Base-by-base conservation (phyloP, 2,797 vertebrate genomes). In the Microchirus variegatus region DNA sequence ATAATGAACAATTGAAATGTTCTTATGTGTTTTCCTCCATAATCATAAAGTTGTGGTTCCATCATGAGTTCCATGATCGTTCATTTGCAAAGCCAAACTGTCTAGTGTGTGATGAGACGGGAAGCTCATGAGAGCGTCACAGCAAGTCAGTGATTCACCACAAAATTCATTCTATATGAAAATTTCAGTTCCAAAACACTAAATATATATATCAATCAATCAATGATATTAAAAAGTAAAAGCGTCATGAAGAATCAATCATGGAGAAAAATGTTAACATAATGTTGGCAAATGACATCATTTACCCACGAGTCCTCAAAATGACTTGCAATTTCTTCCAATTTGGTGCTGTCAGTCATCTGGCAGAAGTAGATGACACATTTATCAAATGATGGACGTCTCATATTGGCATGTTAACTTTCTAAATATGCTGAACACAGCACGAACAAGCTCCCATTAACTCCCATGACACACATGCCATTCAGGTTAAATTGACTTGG, bases 271-370 rank as follows among this genome's bases (percentile, higher is more conserved):
- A 48, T 31, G 41, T 45, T 10, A 18, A 47, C 41, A 59, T 54
- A 54, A 36, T 43, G 37, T 58, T 36, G 44, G 56, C 66, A 63
- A 74, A 70, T 38, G 53, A 67, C 56, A 11, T 76, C 14, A 85
- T 81, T 84, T 69, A 61, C 38, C 59, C 43, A 67, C 83, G 59
- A 77, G 80, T 87, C 75, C 70, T 88, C 86, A 82, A 66, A 75
- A 51, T 67, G 50, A 71, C 67, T 73, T 18, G 14, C 59, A 57
- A 74, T 86, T 78, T 83, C 56, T 60, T 67, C 63, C 74, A 80
- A 83, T 87, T 81, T 77, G 40, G 56, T 41, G 62, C 85, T 76
- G 80, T 80, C 88, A 78, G 11, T 90, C 88, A 88, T 54, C 73
- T 13, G 26, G 65, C 37, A 36, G 59, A 61, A 19, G 61, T 55